phyloP scores from a whole-genome alignment of 1,140 invertebrate species.

The Hycleus phaleratus region DNA sequence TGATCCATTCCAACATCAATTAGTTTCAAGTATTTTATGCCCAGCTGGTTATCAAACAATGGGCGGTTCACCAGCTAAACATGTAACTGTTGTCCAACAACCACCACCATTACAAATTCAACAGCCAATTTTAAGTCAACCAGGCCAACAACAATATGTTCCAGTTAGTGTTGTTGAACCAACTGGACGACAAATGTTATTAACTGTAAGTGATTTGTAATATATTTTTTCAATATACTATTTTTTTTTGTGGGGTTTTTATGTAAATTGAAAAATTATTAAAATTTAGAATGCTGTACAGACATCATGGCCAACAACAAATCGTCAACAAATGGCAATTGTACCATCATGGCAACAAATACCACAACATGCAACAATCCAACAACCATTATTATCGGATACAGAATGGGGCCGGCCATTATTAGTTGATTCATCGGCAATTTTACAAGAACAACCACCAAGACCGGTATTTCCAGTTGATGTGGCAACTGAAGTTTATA shows the following conservation, averaged over 20 bases:
- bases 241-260: no score
- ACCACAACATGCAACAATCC: constrained; percentile 63
- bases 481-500: constrained; percentile 45
- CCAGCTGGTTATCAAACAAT: constrained; percentile 76
- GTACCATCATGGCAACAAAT: constrained; percentile 84
- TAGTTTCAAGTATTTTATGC: constrained; percentile 88
- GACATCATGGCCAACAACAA: constrained; percentile 64
- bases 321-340: constrained; percentile 73
- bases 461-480: constrained; percentile 59
- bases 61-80: constrained; percentile 74
- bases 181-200: constrained; percentile 57
- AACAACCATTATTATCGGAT: constrained; percentile 60
- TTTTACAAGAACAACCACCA: constrained; percentile 46
- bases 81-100: constrained; percentile 77
- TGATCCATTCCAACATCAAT: constrained; percentile 77
- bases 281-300: constrained; percentile 61
- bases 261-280: not conserved
- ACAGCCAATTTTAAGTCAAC: constrained; percentile 60
- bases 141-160: constrained; percentile 73
- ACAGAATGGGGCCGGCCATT: constrained; percentile 72
- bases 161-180: constrained; percentile 87
- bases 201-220: constrained; percentile 45
- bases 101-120: constrained; percentile 58
- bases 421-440: constrained; percentile 68
- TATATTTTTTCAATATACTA: no score